Evolutionary conservation across 2,113 vertebrate species (phyloP).

Genomic region (Orthonyx spaldingii): DNA sequence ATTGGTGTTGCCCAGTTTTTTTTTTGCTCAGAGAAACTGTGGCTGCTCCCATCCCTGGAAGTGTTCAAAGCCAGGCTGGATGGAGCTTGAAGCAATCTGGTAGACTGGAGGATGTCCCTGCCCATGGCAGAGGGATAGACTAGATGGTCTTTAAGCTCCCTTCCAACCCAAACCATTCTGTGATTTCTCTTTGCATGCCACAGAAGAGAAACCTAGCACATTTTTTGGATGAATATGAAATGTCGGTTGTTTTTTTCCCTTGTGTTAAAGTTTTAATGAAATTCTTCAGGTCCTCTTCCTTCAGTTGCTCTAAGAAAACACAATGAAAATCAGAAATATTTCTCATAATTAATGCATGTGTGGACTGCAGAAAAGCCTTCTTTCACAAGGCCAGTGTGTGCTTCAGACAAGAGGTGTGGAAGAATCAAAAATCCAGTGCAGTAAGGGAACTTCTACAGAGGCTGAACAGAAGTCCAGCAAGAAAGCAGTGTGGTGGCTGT

Average conservation of each 20-base stretch:
- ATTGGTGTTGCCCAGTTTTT: accelerated
- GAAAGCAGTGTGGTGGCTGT: not conserved
- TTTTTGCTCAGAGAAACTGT: not conserved
- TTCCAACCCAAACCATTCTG: not conserved
- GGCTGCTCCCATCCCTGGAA: not conserved
- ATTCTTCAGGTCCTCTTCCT: not conserved
- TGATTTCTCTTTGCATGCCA: not conserved
- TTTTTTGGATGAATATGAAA: not conserved
- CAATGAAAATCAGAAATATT: not conserved
- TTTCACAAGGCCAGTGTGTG: not conserved
- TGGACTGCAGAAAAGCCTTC: not conserved
- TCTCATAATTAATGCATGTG: not conserved
- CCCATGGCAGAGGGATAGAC: not conserved
- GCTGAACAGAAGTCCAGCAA: not conserved
- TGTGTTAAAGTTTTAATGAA: not conserved
- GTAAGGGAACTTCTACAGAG: not conserved
- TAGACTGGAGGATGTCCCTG: not conserved
- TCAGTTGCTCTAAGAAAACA: not conserved
- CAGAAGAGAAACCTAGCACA: not conserved
- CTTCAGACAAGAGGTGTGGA: not conserved
- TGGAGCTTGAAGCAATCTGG: not conserved
- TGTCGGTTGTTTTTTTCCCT: not conserved
- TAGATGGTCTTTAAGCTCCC: not conserved
- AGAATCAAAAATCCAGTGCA: not conserved
- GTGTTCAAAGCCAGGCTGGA: not conserved